Conservation (phyloP, 23 tunicate genomes). For the Trididemnum clinides region DNA sequence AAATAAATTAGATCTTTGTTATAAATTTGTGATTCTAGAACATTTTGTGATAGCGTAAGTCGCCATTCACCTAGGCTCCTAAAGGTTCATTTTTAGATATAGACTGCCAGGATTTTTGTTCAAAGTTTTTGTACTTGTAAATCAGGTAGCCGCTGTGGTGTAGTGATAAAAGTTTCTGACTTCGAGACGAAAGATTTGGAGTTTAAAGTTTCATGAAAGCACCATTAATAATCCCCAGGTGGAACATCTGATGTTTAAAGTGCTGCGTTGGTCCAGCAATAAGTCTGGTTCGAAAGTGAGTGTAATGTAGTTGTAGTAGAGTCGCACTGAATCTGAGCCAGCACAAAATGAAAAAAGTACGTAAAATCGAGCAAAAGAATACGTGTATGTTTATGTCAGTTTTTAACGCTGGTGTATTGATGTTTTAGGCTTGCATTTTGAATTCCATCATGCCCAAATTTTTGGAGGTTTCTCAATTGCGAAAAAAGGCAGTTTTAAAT, state of each 20-base stretch:
- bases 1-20: neutral
- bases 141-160: no score
- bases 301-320: no score
- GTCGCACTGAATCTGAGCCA: no score
- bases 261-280: no score
- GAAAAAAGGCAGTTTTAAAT: neutral
- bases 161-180: no score
- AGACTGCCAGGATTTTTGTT: no score
- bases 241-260: no score
- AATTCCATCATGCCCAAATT: conserved; percentile 32
- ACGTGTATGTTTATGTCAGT: no score
- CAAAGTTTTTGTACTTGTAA: no score
- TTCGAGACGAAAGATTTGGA: neutral
- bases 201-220: neutral
- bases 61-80: neutral
- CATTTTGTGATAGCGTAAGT: neutral
- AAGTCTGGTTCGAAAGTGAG: no score
- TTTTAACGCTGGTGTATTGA: neutral
- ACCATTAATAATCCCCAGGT: neutral
- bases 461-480: neutral
- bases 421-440: neutral
- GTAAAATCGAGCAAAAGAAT: no score
- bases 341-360: no score
- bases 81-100: neutral
- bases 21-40: neutral